Evolutionary conservation across 2,888 invertebrate species (phyloP), one percentile per base, ranked within the genome.

Genomic region (Andrena hattorfiana): DNA sequence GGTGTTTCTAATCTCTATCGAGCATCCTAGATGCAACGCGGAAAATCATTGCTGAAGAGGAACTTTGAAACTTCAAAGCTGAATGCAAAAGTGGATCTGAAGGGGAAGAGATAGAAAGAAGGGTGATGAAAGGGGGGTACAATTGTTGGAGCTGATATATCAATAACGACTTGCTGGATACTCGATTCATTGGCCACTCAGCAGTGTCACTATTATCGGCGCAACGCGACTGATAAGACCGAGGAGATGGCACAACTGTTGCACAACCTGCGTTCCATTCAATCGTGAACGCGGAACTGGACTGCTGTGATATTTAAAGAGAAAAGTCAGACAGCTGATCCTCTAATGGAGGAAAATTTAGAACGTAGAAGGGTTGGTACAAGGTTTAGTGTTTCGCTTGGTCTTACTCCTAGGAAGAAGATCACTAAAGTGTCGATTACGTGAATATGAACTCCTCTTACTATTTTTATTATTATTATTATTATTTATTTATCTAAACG

Each of bases 191-290:
- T n/a, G 49, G 49, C 20, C 30, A 30, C 10, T 60, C 8, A 26
- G 8, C 13, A 20, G 7, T 35, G 62, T 48, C 23, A 20, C 1
- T 35, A 7, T 13, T 20, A 26, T 13, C 54, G 20, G n/a, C 10
- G 13, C 20, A 54, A 51, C 35, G 54, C 20, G 49, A 60, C 16
- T 60, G 13, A 60, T 48, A 60, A 70, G 13, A 6, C 54, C 35
- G 56, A 10, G 26, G 13, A 66, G 42, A 66, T 42, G 64, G 23
- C 64, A 48, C 66, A 54, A 70, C 48, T 73, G 20, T 73, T 73
- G 8, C 73, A 66, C 54, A 66, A 73, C 42, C 42, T 59, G 13
- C 32, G 26, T 30, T 73, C 13, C 64, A 56, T 73, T 73, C 66
- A 66, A 56, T 66, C 42, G 54, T 48, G 26, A 73, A 73, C 23